Evolutionary conservation across 2,113 vertebrate genomes (phyloP).

Genomic region (Takifugu bimaculatus): DNA sequence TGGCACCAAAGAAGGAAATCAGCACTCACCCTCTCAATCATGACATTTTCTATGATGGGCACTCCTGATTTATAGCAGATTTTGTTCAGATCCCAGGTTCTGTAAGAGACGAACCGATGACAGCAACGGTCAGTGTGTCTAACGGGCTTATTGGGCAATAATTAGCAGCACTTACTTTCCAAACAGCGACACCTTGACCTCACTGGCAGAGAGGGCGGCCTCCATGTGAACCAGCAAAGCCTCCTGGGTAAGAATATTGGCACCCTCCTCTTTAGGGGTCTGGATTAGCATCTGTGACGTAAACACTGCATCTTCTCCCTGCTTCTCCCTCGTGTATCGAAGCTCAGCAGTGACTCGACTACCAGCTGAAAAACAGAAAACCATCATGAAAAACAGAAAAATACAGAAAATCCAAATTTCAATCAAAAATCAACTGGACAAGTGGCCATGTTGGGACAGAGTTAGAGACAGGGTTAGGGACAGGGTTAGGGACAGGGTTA

Average conservation of each 20-base stretch:
- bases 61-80: conserved; percentile 99
- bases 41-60: conserved; percentile 95
- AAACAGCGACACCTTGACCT: conserved; percentile 94
- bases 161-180: conserved; percentile 86
- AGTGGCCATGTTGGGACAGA: too few relatives aligned
- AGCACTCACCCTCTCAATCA: conserved; percentile 92
- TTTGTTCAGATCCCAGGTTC: conserved; percentile 99
- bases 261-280: conserved; percentile 86
- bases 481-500: too few relatives aligned
- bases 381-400: neutral
- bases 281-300: conserved; percentile 97
- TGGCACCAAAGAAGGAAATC: too few relatives aligned
- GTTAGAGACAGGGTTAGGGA: too few relatives aligned
- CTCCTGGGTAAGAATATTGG: conserved; percentile 88
- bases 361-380: conserved; percentile 75
- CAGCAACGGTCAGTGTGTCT: neutral
- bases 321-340: conserved; percentile 93
- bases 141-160: neutral
- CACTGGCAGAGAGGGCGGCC: conserved; percentile 90
- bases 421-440: neutral
- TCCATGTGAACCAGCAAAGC: conserved; percentile 91
- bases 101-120: conserved; percentile 50
- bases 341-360: conserved; percentile 95
- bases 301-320: conserved; percentile 92
- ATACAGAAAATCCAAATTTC: neutral